Evolutionary conservation across 2,888 invertebrate species (phyloP).

Genomic region (Bruchidius siliquastri): DNA sequence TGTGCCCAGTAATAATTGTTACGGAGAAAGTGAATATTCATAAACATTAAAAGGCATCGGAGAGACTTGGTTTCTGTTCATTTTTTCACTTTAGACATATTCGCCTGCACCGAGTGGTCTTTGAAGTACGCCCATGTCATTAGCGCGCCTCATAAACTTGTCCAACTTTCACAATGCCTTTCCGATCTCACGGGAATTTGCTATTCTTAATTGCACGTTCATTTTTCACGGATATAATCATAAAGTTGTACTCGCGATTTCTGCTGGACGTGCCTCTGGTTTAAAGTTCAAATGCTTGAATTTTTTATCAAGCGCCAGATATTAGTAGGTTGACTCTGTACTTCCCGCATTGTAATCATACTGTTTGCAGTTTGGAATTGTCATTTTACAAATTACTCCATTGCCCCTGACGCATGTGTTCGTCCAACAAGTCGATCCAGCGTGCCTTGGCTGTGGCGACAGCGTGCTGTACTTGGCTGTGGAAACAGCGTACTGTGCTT

Average conservation of each 20-base stretch:
- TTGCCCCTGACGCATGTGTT: too few relatives aligned
- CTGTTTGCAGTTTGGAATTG: not conserved
- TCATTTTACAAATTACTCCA: too few relatives aligned
- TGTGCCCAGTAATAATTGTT: too few relatives aligned
- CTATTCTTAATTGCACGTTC: not conserved
- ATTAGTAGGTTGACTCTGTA: not conserved
- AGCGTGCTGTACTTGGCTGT: too few relatives aligned
- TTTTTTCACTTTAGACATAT: too few relatives aligned
- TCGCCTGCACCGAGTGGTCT: too few relatives aligned
- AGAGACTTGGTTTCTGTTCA: too few relatives aligned
- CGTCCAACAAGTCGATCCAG: too few relatives aligned
- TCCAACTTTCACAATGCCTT: not conserved
- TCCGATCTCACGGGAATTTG: not conserved
- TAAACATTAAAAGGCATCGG: too few relatives aligned
- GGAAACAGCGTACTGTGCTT: too few relatives aligned
- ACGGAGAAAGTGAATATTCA: too few relatives aligned
- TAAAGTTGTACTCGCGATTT: not conserved
- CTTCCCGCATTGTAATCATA: not conserved
- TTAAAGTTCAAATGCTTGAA: not conserved
- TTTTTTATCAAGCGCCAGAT: not conserved
- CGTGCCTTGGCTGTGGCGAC: too few relatives aligned
- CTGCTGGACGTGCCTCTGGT: not conserved
- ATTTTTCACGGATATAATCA: not conserved
- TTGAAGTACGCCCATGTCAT: not conserved
- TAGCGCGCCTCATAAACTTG: not conserved